phyloP scores from a whole-genome alignment of 2,888 invertebrate species.

The Leptarthrus brevirostris region DNA sequence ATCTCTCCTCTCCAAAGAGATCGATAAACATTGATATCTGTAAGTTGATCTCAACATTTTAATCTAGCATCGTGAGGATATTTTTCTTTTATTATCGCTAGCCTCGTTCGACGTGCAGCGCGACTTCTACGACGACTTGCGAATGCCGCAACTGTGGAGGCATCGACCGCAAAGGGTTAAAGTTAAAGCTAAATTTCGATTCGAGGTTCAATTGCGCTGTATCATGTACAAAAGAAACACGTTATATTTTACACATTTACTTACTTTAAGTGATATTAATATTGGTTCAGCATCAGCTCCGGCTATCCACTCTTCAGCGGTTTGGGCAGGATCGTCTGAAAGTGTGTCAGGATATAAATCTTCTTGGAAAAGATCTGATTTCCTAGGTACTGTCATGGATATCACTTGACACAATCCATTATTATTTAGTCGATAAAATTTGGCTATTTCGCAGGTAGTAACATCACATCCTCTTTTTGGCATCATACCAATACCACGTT shows the following conservation, averaged over 20 bases:
- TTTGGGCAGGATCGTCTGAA: slow-evolving; percentile 87
- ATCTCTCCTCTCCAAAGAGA: no score
- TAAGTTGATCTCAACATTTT: no score
- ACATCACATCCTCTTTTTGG: slow-evolving; percentile 97
- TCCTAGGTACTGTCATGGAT: slow-evolving; percentile 98
- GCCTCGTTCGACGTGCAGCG: no score
- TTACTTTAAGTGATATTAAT: slow-evolving; percentile 90
- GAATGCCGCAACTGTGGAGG: no score
- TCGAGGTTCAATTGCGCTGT: not conserved
- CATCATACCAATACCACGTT: slow-evolving; percentile 97
- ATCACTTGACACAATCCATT: slow-evolving; percentile 89
- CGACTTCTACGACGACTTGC: no score
- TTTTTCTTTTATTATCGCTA: not conserved
- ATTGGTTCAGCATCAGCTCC: slow-evolving; percentile 92
- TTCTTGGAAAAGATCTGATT: slow-evolving; percentile 97
- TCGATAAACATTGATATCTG: no score
- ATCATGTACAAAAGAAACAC: slow-evolving; percentile 4
- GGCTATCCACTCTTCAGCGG: slow-evolving; percentile 92
- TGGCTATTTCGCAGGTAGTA: slow-evolving; percentile 91
- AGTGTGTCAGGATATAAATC: slow-evolving; percentile 96
- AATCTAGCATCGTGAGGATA: no score
- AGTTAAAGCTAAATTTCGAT: no score
- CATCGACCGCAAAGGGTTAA: no score
- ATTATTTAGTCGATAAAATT: slow-evolving; percentile 96
- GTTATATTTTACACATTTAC: slow-evolving; percentile 60